Percentiles rank a stretch among this genome's conserved stretches.
Conservation (phyloP, 2,113 vertebrate genomes). For the Baryphthengus martii region DNA sequence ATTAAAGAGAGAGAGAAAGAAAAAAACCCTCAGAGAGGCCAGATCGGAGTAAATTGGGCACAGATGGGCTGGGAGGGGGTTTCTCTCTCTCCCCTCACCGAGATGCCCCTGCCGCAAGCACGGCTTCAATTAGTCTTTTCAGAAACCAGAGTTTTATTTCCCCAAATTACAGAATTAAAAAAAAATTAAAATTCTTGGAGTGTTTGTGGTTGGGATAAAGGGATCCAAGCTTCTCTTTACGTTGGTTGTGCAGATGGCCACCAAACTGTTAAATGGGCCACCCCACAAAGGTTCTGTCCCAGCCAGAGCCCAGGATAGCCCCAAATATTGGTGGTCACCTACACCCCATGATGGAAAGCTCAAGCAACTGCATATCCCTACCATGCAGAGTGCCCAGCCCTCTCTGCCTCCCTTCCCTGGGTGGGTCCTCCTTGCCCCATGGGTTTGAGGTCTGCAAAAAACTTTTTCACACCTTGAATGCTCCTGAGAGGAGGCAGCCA, state of each 20-base stretch:
- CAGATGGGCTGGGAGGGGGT: constrained; percentile 83
- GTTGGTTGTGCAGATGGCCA: constrained; percentile 51
- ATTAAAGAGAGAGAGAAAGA: constrained; percentile 64
- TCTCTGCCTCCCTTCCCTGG: not conserved
- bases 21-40: constrained; percentile 67
- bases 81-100: constrained; percentile 58
- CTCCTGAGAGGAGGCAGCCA: not conserved
- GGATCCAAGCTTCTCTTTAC: constrained; percentile 36
- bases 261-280: constrained; percentile 64
- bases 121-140: constrained; percentile 75
- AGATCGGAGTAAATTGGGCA: constrained; percentile 91
- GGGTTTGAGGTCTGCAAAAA: not conserved
- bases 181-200: constrained; percentile 74
- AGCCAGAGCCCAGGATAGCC: not conserved
- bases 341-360: not conserved
- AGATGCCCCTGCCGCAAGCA: constrained; percentile 75
- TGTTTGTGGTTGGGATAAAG: constrained; percentile 68
- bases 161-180: constrained; percentile 72
- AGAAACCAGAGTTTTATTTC: constrained; percentile 73
- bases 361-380: not conserved
- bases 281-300: not conserved
- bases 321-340: not conserved
- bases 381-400: rapidly evolving
- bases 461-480: not conserved
- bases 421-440: not conserved